A percentile compares a stretch with the other conserved stretches of the same genome.
Evolutionary conservation across 2,113 vertebrate species (phyloP).

Genomic region (Tragulus kanchil): DNA sequence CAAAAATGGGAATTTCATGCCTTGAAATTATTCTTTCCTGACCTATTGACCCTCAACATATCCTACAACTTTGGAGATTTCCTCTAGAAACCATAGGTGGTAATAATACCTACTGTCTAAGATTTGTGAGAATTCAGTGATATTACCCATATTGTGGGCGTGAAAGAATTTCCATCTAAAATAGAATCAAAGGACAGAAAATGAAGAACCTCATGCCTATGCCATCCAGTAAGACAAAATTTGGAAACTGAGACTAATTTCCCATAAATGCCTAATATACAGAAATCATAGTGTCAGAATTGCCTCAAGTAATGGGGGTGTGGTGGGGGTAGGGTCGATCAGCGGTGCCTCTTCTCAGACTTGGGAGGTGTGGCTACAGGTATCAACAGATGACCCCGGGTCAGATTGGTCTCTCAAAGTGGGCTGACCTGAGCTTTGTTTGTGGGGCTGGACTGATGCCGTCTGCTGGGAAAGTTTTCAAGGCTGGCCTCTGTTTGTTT

Average conservation of each 20-base stretch:
- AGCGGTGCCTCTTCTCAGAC: neutral
- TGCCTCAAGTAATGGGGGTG: neutral
- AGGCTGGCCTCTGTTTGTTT: neutral
- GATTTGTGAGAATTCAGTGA: neutral
- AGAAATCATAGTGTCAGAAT: neutral
- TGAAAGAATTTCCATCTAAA: neutral
- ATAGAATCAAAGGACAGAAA: neutral
- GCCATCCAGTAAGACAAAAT: neutral
- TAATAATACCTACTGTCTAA: neutral
- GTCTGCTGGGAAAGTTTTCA: neutral
- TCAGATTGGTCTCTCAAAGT: neutral
- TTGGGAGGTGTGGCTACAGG: neutral
- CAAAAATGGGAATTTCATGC: neutral
- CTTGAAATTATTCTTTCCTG: neutral
- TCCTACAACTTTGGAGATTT: neutral
- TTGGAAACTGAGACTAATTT: neutral
- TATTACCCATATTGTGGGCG: neutral
- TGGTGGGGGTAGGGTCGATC: neutral
- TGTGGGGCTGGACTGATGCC: no score
- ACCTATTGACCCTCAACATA: neutral
- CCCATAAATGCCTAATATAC: neutral
- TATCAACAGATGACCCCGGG: neutral
- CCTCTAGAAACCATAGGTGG: neutral
- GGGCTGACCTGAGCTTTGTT: neutral
- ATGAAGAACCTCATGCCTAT: neutral